phyloP scores from a whole-genome alignment of 2,113 vertebrate species.

The Myiozetetes cayanensis region DNA sequence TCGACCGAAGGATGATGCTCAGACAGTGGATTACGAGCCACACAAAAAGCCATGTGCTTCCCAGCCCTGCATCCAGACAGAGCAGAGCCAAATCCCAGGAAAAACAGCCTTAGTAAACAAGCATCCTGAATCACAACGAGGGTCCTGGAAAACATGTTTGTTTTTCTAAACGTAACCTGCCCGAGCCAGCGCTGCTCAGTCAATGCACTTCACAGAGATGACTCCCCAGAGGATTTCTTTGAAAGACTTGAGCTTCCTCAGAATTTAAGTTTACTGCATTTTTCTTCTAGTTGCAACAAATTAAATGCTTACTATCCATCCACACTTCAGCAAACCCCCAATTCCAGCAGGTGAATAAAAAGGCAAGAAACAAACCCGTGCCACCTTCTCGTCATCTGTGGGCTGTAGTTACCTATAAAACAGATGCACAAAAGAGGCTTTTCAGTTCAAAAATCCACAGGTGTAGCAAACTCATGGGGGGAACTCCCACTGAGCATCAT shows the following conservation, averaged over 20 bases:
- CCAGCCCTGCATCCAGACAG: neutral
- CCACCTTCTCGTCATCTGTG: rapidly evolving
- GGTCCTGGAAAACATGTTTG: neutral
- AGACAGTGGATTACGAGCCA: neutral
- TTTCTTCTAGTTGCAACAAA: neutral
- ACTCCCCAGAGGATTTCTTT: neutral
- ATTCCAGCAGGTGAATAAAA: neutral
- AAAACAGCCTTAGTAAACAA: neutral
- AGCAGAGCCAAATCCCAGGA: neutral
- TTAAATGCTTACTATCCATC: neutral
- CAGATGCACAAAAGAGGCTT: neutral
- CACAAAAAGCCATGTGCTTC: neutral
- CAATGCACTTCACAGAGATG: neutral
- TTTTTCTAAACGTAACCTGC: neutral
- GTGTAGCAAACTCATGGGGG: neutral
- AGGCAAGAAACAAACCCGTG: neutral
- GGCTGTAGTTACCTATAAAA: neutral
- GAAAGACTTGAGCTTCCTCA: neutral
- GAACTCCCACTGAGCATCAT: neutral
- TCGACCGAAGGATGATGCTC: neutral
- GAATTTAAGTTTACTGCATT: neutral
- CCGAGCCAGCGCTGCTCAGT: neutral
- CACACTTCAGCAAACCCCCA: neutral
- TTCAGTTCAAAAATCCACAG: neutral
- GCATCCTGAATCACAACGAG: neutral